Conservation (phyloP, 2,797 vertebrate species). For the Alca torda region DNA sequence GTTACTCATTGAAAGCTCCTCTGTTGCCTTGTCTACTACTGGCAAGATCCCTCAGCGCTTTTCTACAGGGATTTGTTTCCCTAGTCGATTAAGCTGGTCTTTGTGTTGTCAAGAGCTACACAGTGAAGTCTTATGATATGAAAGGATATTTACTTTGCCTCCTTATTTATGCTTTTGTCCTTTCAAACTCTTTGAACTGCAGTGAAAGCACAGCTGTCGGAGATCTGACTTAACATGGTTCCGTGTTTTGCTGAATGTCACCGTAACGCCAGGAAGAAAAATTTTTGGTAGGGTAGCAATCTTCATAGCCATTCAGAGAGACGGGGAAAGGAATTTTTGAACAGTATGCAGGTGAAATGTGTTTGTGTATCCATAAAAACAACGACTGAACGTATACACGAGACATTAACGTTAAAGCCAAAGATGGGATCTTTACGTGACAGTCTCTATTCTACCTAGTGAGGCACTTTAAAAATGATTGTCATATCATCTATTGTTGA, state of each 20-base stretch:
- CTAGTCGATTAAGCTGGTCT: background rate
- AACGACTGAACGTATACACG: background rate
- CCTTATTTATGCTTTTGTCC: slow-evolving; percentile 15
- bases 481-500: background rate
- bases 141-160: slow-evolving; percentile 66
- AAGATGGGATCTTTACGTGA: background rate
- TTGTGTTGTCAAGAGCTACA: slow-evolving; percentile 22
- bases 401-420: background rate
- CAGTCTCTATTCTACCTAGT: background rate
- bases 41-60: background rate
- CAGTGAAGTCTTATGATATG: background rate
- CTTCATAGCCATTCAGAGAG: background rate
- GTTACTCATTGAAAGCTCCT: background rate
- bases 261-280: background rate
- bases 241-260: background rate
- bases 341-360: background rate
- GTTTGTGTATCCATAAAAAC: background rate
- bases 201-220: slow-evolving; percentile 51
- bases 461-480: background rate
- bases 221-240: slow-evolving; percentile 8
- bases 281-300: background rate
- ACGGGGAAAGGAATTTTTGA: background rate
- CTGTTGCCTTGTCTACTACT: background rate
- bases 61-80: slow-evolving; percentile 47
- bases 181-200: slow-evolving; percentile 36